phyloP scores from a whole-genome alignment of 2,113 vertebrate species.

The Mormoops blainvillei region DNA sequence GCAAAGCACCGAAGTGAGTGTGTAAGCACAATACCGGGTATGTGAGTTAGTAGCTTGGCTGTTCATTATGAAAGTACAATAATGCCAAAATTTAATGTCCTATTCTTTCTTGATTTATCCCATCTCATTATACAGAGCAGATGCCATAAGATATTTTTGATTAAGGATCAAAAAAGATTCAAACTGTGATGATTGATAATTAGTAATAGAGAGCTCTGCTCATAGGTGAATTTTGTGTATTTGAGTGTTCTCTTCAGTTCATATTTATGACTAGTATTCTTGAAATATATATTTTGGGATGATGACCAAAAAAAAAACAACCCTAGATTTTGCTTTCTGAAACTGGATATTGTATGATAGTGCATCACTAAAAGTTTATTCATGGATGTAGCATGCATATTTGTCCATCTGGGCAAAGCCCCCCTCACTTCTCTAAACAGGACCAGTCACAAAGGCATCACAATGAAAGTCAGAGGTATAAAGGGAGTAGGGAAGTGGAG shows the following conservation, averaged over 20 bases:
- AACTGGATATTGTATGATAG: background rate
- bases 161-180: background rate
- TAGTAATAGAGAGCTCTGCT: background rate
- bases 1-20: background rate
- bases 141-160: background rate
- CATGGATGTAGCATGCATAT: background rate
- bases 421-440: background rate
- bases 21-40: background rate
- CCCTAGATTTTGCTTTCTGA: slow-evolving; percentile 1
- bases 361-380: background rate
- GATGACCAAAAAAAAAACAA: background rate
- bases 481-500: background rate
- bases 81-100: background rate
- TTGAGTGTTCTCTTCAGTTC: background rate
- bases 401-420: background rate
- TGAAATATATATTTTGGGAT: background rate
- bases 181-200: background rate
- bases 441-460: background rate
- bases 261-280: background rate
- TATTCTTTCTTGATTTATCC: background rate
- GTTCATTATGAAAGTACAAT: background rate
- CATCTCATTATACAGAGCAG: background rate
- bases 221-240: background rate
- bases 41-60: background rate
- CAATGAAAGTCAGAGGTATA: background rate